Evolutionary conservation across 2,888 invertebrate genomes (phyloP).

Genomic region (Meloe dianella): DNA sequence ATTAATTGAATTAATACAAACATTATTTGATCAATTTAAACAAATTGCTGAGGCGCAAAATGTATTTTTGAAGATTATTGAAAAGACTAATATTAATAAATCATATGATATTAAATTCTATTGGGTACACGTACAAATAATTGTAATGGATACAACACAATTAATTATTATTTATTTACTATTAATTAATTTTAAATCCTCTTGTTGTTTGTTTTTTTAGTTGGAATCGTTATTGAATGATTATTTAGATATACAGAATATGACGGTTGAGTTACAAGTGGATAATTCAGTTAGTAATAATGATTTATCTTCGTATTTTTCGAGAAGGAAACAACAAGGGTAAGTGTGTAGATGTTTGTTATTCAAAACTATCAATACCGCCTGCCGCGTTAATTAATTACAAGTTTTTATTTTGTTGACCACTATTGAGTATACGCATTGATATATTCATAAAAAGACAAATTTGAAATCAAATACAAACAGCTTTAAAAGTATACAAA

Average conservation of each 20-base stretch:
- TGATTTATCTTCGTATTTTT: slow-evolving; percentile 65
- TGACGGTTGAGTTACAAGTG: slow-evolving; percentile 67
- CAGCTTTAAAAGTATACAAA: no score
- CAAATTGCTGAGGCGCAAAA: slow-evolving; percentile 80
- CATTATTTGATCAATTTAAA: slow-evolving; percentile 83
- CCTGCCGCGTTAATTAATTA: no score
- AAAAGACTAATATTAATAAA: slow-evolving; percentile 64
- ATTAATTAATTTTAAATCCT: slow-evolving; percentile 23
- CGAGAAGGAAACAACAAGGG: slow-evolving; percentile 61
- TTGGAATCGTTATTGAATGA: slow-evolving; percentile 83
- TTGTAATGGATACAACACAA: no score
- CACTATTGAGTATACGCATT: no score
- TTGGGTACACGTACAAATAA: slow-evolving; percentile 89
- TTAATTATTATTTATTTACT: no score
- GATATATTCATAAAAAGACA: no score
- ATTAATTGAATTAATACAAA: slow-evolving; percentile 67
- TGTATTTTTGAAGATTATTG: slow-evolving; percentile 69
- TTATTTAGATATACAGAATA: slow-evolving; percentile 86
- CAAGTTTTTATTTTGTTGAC: no score
- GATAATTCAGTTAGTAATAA: slow-evolving; percentile 55
- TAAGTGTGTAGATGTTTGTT: slow-evolving; percentile 29
- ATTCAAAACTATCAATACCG: no score
- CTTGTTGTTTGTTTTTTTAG: slow-evolving; percentile 61
- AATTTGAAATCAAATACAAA: no score
- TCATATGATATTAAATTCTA: slow-evolving; percentile 79